A percentile compares a stretch with the other conserved stretches of the same genome.
These are phyloP conservation scores for Trichechus manatus DNA, from an alignment of 2,113 vertebrate genomes.

Conservation along the genomic window DNA sequence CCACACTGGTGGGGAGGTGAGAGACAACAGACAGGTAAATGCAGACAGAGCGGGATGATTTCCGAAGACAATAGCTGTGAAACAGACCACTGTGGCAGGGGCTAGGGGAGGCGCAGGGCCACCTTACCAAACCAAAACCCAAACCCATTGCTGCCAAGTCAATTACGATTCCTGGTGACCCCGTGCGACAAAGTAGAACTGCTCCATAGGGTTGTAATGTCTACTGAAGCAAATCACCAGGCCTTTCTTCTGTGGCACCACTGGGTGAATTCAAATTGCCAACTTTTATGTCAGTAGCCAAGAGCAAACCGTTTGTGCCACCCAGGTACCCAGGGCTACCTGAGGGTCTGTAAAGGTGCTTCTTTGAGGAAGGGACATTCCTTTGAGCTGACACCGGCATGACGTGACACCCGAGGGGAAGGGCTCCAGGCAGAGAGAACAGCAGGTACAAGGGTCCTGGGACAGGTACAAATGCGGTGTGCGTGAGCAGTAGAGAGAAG, in stretches of 20 bases:
- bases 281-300: not conserved
- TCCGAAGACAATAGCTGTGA: not conserved
- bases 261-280: not conserved
- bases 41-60: not conserved
- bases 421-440: not conserved
- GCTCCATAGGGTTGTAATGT: not conserved
- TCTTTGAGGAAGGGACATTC: not conserved
- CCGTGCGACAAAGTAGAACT: not conserved
- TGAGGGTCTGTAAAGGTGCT: not conserved
- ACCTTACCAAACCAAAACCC: not conserved
- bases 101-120: not conserved
- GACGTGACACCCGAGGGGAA: too few species aligned
- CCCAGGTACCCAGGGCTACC: not conserved
- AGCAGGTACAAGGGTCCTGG: not conserved
- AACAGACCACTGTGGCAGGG: not conserved
- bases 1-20: not conserved
- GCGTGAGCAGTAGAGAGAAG: not conserved
- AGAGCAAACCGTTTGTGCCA: not conserved
- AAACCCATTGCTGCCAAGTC: not conserved
- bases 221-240: not conserved
- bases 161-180: not conserved
- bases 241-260: not conserved
- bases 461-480: not conserved
- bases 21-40: not conserved
- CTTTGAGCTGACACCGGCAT: not conserved